Evolutionary conservation across 2,888 invertebrate species (phyloP).

Genomic region (Drosophila fungiperda): DNA sequence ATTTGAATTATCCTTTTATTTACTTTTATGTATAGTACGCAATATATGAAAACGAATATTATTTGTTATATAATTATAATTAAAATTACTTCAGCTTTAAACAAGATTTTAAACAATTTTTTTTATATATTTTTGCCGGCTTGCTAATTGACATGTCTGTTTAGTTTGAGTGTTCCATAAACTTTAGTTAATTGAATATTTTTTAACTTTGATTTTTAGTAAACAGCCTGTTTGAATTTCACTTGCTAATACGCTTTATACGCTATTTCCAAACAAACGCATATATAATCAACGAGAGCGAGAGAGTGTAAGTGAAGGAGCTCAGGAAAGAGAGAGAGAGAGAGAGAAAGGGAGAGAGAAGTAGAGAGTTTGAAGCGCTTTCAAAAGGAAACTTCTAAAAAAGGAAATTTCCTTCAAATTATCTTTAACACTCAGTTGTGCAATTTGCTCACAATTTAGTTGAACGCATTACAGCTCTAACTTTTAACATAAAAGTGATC

Average conservation of each 20-base stretch:
- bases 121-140: conserved; percentile 18
- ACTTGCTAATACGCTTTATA: conserved; percentile 13
- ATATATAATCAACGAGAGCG: background rate
- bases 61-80: background rate
- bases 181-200: conserved; percentile 7
- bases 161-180: conserved; percentile 20
- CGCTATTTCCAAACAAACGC: background rate
- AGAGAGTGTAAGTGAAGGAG: too few species aligned
- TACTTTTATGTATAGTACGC: background rate
- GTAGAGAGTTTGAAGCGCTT: background rate
- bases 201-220: conserved; percentile 14
- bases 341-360: fast-evolving
- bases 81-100: background rate
- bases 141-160: conserved; percentile 34
- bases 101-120: background rate
- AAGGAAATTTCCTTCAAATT: too few species aligned
- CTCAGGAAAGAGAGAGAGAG: background rate
- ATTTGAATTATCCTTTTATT: background rate
- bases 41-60: too few species aligned
- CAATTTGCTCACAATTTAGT: background rate
- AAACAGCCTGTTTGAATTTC: background rate
- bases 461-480: background rate
- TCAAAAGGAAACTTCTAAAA: background rate
- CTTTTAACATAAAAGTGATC: background rate
- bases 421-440: background rate